Conservation (phyloP, 2,797 vertebrate genomes). For the Calcarius lapponicus region DNA sequence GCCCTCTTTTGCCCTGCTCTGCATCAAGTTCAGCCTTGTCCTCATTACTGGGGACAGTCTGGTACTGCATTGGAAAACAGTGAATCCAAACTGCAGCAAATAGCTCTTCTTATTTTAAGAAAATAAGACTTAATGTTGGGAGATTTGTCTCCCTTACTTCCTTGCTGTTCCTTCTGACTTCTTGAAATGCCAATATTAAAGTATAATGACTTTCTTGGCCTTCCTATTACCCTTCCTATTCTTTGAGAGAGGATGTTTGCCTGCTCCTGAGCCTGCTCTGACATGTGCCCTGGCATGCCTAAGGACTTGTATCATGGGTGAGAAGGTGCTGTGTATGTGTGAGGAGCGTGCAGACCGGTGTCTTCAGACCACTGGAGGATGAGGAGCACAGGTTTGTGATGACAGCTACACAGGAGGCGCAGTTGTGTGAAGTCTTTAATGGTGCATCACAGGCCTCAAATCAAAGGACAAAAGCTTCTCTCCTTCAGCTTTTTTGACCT, state of each 20-base stretch:
- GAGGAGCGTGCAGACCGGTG: neutral
- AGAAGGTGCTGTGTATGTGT: neutral
- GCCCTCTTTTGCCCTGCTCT: neutral
- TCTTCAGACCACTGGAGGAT: neutral
- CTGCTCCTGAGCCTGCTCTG: neutral
- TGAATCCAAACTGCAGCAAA: neutral
- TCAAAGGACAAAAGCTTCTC: neutral
- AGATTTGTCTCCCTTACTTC: neutral
- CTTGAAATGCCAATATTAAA: neutral
- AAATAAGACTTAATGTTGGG: neutral
- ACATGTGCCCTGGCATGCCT: rapidly evolving
- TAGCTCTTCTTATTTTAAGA: neutral
- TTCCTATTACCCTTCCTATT: neutral
- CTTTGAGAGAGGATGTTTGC: neutral
- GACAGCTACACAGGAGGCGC: neutral
- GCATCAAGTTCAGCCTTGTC: neutral
- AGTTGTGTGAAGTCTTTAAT: neutral
- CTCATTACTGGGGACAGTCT: neutral
- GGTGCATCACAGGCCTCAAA: neutral
- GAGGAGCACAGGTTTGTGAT: neutral
- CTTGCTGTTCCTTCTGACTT: neutral
- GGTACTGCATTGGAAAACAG: neutral
- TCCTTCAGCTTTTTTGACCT: neutral
- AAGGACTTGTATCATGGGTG: neutral
- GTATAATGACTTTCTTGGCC: neutral